Evolutionary conservation across 2,888 invertebrate species (phyloP).

Genomic region (Eurytoma californica): DNA sequence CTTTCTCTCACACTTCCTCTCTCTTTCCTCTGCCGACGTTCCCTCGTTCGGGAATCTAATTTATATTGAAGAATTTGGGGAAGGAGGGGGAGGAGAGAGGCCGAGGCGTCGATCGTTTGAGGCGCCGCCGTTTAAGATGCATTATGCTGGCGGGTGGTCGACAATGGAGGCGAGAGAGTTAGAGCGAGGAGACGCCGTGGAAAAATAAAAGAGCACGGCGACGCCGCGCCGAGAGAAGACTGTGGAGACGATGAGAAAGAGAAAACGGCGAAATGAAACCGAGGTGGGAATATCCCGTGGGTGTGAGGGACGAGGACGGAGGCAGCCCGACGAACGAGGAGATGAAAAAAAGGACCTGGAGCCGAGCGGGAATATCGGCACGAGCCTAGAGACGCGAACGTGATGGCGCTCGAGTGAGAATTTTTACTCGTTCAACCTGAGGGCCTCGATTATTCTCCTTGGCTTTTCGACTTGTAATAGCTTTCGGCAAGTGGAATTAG

Average conservation of each 20-base stretch:
- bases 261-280: constrained; percentile 37
- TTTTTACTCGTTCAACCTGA: constrained; percentile 1
- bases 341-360: constrained; percentile 47
- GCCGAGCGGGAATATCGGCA: not conserved
- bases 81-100: constrained; percentile 58
- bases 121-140: constrained; percentile 74
- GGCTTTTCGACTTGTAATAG: too few relatives aligned
- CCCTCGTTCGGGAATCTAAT: constrained; percentile 71
- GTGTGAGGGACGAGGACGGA: constrained; percentile 39
- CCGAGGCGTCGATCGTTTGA: constrained; percentile 73
- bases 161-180: constrained; percentile 64
- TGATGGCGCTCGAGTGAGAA: not conserved
- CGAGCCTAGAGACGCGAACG: too few relatives aligned
- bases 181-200: constrained; percentile 32
- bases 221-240: constrained; percentile 28
- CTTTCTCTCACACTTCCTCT: constrained; percentile 6
- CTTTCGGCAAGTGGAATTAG: too few relatives aligned
- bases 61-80: constrained; percentile 73
- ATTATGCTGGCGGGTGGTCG: constrained; percentile 69
- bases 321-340: constrained; percentile 43
- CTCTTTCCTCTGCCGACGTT: constrained; percentile 49
- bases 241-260: constrained; percentile 44
- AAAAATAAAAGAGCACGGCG: constrained; percentile 44
- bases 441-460: not conserved
- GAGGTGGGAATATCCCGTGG: constrained; percentile 5